These are phyloP conservation scores for Myathropa florea DNA, from an alignment of 2,888 invertebrate genomes.

Conservation along the genomic window DNA sequence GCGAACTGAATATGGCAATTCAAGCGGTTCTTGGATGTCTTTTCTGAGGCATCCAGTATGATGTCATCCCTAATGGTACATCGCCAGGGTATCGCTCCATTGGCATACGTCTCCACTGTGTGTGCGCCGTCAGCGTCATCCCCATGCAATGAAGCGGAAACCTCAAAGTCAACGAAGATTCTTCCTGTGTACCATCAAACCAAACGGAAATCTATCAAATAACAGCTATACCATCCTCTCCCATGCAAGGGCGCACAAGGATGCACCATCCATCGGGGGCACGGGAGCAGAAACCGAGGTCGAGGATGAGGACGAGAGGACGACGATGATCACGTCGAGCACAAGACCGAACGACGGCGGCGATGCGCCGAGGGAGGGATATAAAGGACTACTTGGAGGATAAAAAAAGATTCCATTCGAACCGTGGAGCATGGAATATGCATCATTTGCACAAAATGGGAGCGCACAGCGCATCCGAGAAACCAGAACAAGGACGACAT, in stretches of 20 bases:
- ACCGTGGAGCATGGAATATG: slow-evolving; percentile 51
- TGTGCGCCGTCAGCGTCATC: slow-evolving; percentile 10
- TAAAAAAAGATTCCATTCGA: slow-evolving; percentile 47
- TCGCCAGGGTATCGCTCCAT: slow-evolving; percentile 34
- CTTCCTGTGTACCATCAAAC: slow-evolving; percentile 65
- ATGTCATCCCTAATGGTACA: slow-evolving; percentile 60
- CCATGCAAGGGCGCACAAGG: neutral
- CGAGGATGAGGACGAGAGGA: neutral
- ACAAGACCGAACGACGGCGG: neutral
- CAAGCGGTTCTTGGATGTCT: neutral
- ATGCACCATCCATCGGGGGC: neutral
- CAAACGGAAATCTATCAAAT: slow-evolving; percentile 68
- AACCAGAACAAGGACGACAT: slow-evolving; percentile 67
- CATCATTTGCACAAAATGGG: slow-evolving; percentile 66
- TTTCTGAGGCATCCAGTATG: slow-evolving; percentile 13
- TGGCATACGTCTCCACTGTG: slow-evolving; percentile 46
- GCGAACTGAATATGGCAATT: neutral
- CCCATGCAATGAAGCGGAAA: slow-evolving; percentile 50
- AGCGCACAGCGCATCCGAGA: slow-evolving; percentile 34
- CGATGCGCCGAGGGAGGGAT: slow-evolving; percentile 3
- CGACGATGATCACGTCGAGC: slow-evolving; percentile 5
- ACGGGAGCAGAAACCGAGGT: neutral
- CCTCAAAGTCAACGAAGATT: slow-evolving; percentile 69
- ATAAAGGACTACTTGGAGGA: slow-evolving; percentile 51
- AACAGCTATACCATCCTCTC: slow-evolving; percentile 33